phyloP scores from a whole-genome alignment of 1,140 invertebrate genomes.

The Drosophila equinoxialis region DNA sequence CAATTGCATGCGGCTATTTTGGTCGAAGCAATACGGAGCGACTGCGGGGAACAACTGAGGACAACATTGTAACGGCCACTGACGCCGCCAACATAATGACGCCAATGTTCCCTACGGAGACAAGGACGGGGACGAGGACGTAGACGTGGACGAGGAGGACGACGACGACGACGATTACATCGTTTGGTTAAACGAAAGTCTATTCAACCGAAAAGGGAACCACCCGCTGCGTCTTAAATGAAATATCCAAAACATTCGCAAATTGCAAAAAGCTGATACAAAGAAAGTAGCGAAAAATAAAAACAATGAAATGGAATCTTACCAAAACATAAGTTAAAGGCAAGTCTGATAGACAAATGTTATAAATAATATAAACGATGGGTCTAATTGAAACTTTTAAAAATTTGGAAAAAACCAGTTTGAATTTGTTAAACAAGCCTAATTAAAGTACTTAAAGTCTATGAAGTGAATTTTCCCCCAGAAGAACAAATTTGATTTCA shows the following conservation, averaged over 20 bases:
- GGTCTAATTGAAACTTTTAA: no score
- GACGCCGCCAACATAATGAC: conserved; percentile 6
- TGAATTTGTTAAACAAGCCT: no score
- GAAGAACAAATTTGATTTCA: no score
- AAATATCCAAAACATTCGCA: background rate
- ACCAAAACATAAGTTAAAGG: background rate
- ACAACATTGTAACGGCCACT: conserved; percentile 4
- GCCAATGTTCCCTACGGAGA: background rate
- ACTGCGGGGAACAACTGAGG: background rate
- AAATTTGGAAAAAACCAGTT: no score
- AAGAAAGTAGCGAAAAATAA: background rate
- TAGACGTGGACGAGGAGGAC: no score
- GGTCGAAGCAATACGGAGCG: background rate
- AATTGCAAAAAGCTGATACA: background rate
- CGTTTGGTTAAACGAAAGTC: conserved; percentile 5
- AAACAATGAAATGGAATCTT: background rate
- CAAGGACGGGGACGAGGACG: no score
- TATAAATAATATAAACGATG: no score
- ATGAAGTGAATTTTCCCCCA: no score
- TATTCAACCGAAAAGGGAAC: background rate
- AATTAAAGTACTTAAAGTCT: no score
- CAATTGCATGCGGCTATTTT: conserved; percentile 13
- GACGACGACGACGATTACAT: background rate
- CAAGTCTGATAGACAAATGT: no score
- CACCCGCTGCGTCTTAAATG: conserved; percentile 7